Base-by-base conservation (phyloP, 2,113 vertebrate species). In the Corythaeola cristata region DNA sequence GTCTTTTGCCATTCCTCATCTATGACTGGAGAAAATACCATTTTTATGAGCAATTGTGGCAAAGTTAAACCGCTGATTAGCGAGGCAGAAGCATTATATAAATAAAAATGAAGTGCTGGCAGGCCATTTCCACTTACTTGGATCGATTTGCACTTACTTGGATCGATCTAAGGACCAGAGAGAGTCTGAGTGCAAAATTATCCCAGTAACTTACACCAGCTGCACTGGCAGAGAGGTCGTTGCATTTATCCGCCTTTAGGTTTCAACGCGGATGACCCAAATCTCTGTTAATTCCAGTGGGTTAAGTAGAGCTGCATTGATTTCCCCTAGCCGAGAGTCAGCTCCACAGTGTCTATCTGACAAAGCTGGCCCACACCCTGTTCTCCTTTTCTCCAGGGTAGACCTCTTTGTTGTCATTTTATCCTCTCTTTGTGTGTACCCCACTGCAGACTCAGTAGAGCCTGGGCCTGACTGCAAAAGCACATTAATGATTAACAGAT, bases 1-100 rank as follows among this genome's bases (percentile, higher is more conserved):
- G 99, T 99, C 90, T 98, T 98, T 96, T 99, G 99, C 99, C 99
- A 99, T 95, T 99, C 99, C 49, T 99, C 99, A 63, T 99, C 99
- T 93, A 99, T 99, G 87, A 99, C 99, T 99, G 86, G 33, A 93
- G 85, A 96, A 86, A 96, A 80, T 26, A 95, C 26, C 52, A 22
- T 62, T 84, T 79, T 89, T 90, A 82, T 75, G 56, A 80, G 41
- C 71, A 63, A 73, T 39, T 56, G 39, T n/a, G 14, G 55, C 33
- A 79, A 77, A 19, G 37, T 53, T 58, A 66, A 89, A 44, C 55
- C 15, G 63, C 52, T 79, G 59, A 89, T 87, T 94, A 90, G 62
- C 18, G 17, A 92, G 56, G 20, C 35, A 92, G 86, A 94, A 94
- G 24, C 63, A 73, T 90, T 91, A 27, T 68, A 39, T 85, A 91